Evolutionary conservation across 2,113 vertebrate species (phyloP).

Genomic region (Syngnathus typhle): DNA sequence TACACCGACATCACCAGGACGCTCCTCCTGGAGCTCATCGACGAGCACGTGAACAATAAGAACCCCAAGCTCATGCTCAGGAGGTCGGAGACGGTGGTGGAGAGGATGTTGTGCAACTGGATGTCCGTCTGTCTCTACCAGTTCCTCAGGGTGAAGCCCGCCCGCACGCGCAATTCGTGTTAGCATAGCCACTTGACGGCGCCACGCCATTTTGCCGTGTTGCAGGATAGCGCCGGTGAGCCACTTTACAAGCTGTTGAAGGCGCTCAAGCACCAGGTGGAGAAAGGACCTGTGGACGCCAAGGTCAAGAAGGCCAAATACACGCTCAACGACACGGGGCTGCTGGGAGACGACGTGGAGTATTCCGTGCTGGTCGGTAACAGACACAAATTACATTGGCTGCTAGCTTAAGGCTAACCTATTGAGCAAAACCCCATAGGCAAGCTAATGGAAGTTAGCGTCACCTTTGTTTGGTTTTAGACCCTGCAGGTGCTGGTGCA

Average conservation of each 20-base stretch:
- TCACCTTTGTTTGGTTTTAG: conserved; percentile 52
- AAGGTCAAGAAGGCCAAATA: conserved; percentile 94
- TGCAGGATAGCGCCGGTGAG: conserved; percentile 87
- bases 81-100: conserved; percentile 94
- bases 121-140: conserved; percentile 99
- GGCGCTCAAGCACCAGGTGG: conserved; percentile 95
- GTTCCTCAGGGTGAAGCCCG: conserved; percentile 83
- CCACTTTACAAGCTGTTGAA: conserved; percentile 94
- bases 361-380: conserved; percentile 84
- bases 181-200: too few relatives aligned
- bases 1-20: conserved; percentile 97
- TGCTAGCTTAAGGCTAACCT: too few relatives aligned
- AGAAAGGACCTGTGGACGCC: conserved; percentile 92
- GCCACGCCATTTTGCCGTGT: too few relatives aligned
- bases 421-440: too few relatives aligned
- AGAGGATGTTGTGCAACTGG: conserved; percentile 99
- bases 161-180: background rate
- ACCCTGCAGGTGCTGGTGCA: conserved; percentile 89
- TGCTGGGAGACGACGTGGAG: conserved; percentile 92
- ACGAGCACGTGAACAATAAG: conserved; percentile 86
- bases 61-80: conserved; percentile 97
- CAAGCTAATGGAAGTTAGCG: too few relatives aligned
- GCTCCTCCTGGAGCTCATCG: conserved; percentile 90
- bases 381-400: too few relatives aligned
- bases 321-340: conserved; percentile 91